Percentiles rank a stretch among this genome's conserved stretches.
Evolutionary conservation across 2,888 invertebrate genomes (phyloP).

Genomic region (Melitaea athalia): DNA sequence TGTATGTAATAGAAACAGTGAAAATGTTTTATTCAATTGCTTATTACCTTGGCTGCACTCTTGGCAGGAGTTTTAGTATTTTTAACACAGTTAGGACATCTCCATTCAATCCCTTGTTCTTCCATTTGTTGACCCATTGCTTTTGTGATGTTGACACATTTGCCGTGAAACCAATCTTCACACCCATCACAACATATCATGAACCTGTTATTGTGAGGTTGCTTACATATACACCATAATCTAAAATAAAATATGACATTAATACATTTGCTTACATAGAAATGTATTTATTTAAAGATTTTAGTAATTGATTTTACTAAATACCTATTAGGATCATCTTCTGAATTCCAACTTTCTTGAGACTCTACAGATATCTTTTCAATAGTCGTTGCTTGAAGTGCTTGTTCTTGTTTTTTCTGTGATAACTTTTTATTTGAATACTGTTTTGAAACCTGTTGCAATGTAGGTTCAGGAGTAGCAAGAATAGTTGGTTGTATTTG

Average conservation of each 20-base stretch:
- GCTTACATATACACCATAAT: slow-evolving; percentile 97
- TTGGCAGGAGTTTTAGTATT: slow-evolving; percentile 69
- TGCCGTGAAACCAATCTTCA: slow-evolving; percentile 99
- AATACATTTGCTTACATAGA: not conserved
- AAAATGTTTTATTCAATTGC: not conserved
- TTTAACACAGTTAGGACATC: slow-evolving; percentile 91
- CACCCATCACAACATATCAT: slow-evolving; percentile 99
- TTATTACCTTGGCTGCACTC: slow-evolving; percentile 52
- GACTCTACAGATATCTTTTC: slow-evolving; percentile 80
- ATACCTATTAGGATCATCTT: slow-evolving; percentile 94
- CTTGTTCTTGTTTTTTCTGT: slow-evolving; percentile 59
- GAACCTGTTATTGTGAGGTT: slow-evolving; percentile 97
- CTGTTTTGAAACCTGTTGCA: slow-evolving; percentile 63
- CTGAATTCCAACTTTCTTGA: slow-evolving; percentile 88
- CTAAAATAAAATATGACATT: slow-evolving; percentile 61
- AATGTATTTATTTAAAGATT: not conserved
- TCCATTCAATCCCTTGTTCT: slow-evolving; percentile 92
- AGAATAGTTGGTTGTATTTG: slow-evolving; percentile 42
- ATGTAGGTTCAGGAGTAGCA: slow-evolving; percentile 59
- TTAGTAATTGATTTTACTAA: not conserved
- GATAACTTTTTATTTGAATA: slow-evolving; percentile 66
- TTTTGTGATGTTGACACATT: slow-evolving; percentile 96
- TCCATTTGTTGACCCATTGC: slow-evolving; percentile 96
- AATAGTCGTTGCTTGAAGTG: slow-evolving; percentile 47
- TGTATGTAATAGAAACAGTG: not conserved